Conservation (phyloP, 2,113 vertebrate species). For the Hydrolagus affinis region DNA sequence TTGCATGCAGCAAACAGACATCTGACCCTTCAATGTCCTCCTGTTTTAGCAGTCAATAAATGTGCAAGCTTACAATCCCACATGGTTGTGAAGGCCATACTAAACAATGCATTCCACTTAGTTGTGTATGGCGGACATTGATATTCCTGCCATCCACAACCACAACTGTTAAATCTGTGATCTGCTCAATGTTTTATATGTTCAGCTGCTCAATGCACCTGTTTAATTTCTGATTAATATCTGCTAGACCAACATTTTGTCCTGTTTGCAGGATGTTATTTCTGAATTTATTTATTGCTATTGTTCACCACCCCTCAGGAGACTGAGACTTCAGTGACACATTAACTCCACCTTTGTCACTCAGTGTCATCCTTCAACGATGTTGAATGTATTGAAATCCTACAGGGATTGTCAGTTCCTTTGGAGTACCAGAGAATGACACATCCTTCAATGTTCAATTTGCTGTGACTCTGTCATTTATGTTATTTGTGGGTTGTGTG, state of each 20-base stretch:
- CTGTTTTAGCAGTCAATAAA: too few species aligned
- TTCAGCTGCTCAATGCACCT: neutral
- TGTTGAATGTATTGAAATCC: neutral
- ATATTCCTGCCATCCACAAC: too few species aligned
- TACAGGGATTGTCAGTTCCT: neutral
- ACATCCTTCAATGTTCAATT: slow-evolving; percentile 2
- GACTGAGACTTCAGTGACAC: slow-evolving; percentile 15
- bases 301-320: neutral
- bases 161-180: too few species aligned
- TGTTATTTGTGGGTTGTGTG: slow-evolving; percentile 17
- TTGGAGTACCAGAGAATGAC: neutral
- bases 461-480: slow-evolving; percentile 8
- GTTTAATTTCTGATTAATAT: neutral
- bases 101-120: too few species aligned
- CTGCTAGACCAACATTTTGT: neutral
- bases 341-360: slow-evolving; percentile 26
- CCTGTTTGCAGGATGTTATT: slow-evolving; percentile 8
- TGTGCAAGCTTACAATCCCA: too few species aligned
- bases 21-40: too few species aligned
- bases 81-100: too few species aligned
- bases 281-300: slow-evolving; percentile 13
- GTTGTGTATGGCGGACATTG: too few species aligned
- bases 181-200: too few species aligned
- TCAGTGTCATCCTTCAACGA: neutral
- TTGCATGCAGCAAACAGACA: too few species aligned